These are phyloP conservation scores for Ladona fulva DNA, from an alignment of 1,140 invertebrate species.

Conservation along the genomic window DNA sequence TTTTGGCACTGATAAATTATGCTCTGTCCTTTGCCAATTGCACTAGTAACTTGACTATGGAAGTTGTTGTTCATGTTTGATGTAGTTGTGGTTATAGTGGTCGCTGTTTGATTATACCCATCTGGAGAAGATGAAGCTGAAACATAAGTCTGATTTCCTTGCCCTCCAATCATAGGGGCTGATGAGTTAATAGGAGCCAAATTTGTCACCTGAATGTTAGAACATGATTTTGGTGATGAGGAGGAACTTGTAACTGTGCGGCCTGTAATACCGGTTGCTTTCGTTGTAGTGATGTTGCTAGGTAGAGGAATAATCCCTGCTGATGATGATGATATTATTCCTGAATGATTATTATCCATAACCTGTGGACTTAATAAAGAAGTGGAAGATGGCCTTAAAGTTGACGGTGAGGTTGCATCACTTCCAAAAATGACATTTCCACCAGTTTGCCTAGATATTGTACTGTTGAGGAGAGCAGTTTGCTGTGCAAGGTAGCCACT, in stretches of 20 bases:
- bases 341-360: background rate
- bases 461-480: constrained; percentile 71
- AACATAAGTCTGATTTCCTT: background rate
- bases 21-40: background rate
- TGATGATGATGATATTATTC: background rate
- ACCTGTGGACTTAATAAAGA: background rate
- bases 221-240: background rate
- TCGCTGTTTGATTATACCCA: background rate
- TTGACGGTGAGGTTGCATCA: background rate
- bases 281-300: background rate
- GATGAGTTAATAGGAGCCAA: background rate
- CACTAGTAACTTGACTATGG: background rate
- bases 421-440: constrained; percentile 23
- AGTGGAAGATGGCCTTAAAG: background rate
- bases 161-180: background rate
- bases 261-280: background rate
- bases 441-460: constrained; percentile 66
- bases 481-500: constrained; percentile 80
- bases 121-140: background rate
- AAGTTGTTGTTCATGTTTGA: background rate
- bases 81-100: background rate
- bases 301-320: background rate
- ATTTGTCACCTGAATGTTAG: background rate
- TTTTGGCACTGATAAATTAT: background rate
- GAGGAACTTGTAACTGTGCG: background rate